Percentiles rank a stretch among this genome's conserved stretches.
Evolutionary conservation across 1,140 invertebrate species (phyloP).

Genomic region (Penaeus chinensis): DNA sequence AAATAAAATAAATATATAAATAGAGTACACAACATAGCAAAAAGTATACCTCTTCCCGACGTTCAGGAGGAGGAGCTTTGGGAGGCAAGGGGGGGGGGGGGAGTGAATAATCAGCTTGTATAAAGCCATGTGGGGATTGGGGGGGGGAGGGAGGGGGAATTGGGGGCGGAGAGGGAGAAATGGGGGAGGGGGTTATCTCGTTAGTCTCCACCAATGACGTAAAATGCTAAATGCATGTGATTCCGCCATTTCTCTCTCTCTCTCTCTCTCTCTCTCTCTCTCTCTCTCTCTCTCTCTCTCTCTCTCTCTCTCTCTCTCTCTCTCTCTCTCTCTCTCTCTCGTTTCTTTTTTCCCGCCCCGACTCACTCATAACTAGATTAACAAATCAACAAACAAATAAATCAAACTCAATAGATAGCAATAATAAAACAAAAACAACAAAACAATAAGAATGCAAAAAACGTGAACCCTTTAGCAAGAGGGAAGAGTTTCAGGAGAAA

Average conservation of each 20-base stretch:
- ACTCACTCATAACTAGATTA: too few relatives aligned
- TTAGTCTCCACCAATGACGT: neutral
- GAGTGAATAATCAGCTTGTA: too few relatives aligned
- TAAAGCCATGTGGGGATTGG: neutral
- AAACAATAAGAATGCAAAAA: too few relatives aligned
- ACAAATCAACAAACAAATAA: too few relatives aligned
- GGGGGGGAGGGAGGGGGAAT: constrained; percentile 5
- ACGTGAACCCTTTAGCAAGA: too few relatives aligned
- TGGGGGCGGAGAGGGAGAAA: neutral
- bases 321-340: constrained; percentile 27
- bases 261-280: neutral
- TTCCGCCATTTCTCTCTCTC: neutral
- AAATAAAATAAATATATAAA: too few relatives aligned
- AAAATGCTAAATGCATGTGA: neutral
- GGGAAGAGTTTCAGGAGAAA: too few relatives aligned
- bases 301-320: constrained; percentile 39
- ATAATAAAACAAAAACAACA: too few relatives aligned
- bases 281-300: constrained; percentile 2
- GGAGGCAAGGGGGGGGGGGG: neutral
- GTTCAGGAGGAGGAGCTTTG: neutral
- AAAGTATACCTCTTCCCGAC: neutral
- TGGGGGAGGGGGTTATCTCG: neutral
- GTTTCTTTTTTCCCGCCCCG: neutral
- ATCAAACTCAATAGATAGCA: too few relatives aligned
- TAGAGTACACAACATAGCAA: too few relatives aligned